These are phyloP conservation scores for Rhyacichthys aspro DNA, from an alignment of 2,797 vertebrate genomes.

Conservation along the genomic window DNA sequence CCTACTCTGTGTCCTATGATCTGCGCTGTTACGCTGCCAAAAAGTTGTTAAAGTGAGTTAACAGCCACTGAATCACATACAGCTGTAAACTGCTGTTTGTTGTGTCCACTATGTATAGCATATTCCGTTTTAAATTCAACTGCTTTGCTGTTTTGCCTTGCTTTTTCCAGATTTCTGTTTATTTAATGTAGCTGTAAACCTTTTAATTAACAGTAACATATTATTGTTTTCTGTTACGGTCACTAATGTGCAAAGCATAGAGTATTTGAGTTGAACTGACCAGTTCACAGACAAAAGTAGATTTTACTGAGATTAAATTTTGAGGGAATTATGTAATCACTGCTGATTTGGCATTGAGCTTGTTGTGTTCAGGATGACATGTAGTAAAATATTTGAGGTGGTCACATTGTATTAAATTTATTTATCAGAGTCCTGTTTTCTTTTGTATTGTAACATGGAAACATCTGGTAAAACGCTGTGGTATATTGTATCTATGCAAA, in stretches of 20 bases:
- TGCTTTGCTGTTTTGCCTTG: too few species aligned
- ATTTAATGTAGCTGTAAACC: too few species aligned
- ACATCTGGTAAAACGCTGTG: not conserved
- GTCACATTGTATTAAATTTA: too few species aligned
- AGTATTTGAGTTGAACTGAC: slow-evolving; percentile 12
- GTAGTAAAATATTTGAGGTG: slow-evolving; percentile 24
- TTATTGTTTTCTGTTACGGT: too few species aligned
- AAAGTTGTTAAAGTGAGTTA: slow-evolving; percentile 86
- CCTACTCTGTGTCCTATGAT: slow-evolving; percentile 89
- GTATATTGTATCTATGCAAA: not conserved
- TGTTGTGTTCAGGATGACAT: slow-evolving; percentile 48
- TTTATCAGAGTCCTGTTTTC: too few species aligned
- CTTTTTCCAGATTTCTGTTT: too few species aligned
- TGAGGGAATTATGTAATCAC: slow-evolving; percentile 44
- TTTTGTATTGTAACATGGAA: too few species aligned
- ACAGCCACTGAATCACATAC: not conserved
- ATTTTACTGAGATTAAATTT: slow-evolving; percentile 61
- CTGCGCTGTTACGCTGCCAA: slow-evolving; percentile 89
- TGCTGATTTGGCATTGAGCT: slow-evolving; percentile 26
- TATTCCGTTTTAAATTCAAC: too few species aligned
- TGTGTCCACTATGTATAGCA: not conserved
- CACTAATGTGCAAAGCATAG: too few species aligned
- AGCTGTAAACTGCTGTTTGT: not conserved
- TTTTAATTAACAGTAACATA: too few species aligned
- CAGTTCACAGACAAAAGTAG: slow-evolving; percentile 29